Evolutionary conservation across 2,113 vertebrate species (phyloP), one percentile per base, ranked within the genome.

Genomic region (Morphnarchus princeps): DNA sequence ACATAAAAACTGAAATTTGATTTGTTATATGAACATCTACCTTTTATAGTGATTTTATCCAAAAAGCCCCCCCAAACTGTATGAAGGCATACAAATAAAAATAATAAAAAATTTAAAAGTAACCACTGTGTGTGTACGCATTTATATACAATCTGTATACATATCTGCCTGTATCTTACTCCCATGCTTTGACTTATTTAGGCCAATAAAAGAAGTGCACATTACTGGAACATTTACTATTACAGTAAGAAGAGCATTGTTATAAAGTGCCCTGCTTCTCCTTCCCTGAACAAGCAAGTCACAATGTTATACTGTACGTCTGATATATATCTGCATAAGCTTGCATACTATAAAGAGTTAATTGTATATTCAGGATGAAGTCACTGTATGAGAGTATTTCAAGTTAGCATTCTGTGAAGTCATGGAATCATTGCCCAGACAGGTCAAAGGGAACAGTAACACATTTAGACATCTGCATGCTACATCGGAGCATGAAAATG

Each of bases 241-340:
- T 63, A 90, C 40, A 72, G n/a, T 43, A 96, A 83, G 54, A 91
- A 86, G 61, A n/a, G 59, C 90, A 34, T n/a, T 82, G 42, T 50
- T 96, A 86, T 54, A 82, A 91, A 90, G 54, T 82, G 85, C 92
- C 93, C 93, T 93, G 90, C 91, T 96, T 91, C 55, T 94, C 87
- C 73, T 90, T 97, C 95, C 94, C 93, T 97, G 96, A 97, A 97
- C 72, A 95, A 97, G 95, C 90, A 94, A 93, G 86, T 88, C 89
- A 94, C 81, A 80, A 92, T 10, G 74, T 90, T 77, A 92, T 83
- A 90, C 18, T 70, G 58, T 13, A 54, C 59, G 72, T 92, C 54
- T 95, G 88, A 83, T 83, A 91, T 69, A 79, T 79, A 95, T 66
- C 70, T 92, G 91, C 95, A 90, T 65, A 94, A 98, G 94, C 94